Evolutionary conservation across 2,797 vertebrate genomes (phyloP), one percentile per base, ranked within the genome.

Genomic region (Spea hammondii): DNA sequence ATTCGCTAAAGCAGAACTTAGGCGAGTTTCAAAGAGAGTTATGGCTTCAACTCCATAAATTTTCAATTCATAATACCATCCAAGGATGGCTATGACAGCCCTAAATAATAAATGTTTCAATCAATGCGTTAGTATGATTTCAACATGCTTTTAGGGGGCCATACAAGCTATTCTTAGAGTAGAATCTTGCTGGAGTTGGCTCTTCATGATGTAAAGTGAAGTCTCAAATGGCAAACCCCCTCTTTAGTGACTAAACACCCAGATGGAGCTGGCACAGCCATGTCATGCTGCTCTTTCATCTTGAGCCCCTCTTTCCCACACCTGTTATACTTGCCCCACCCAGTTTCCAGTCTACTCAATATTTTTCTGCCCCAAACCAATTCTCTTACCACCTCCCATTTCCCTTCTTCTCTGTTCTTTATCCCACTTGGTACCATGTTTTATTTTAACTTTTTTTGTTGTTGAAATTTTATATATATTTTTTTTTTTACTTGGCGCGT

Each of bases 401-500:
- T 54, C 4, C 32, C 9, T 9, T 51, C 8, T 17, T 17, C n/a
- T 51, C 13, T 46, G 9, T 59, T 59, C 3, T 8, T 55, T 8
- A 55, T 32, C 6, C 17, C 45, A 59, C 74, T 69, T 65, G 67
- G 53, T 60, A 64, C 73, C 70, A 76, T 73, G 65, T 76, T 81
- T 57, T 57, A 57, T 57, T 57, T 57, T 57, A 57, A 12, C n/a
- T 57, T 57, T 57, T 57, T 57, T 57, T 57, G 1, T 8, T 10
- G 1, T 5, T 57, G 11, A 11, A 11, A 12, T 57, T 59, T 59
- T 59, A 59, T 12, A 32, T 32, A 32, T 32, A 32, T 32, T 32
- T 32, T 57, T 70, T 13, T 76, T 70, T 81, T 77, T 69, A 64
- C 73, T 82, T 77, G 62, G 74, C 49, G 57, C 51, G 53, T 77